phyloP scores from a whole-genome alignment of 2,113 vertebrate genomes.

The Rhea pennata region DNA sequence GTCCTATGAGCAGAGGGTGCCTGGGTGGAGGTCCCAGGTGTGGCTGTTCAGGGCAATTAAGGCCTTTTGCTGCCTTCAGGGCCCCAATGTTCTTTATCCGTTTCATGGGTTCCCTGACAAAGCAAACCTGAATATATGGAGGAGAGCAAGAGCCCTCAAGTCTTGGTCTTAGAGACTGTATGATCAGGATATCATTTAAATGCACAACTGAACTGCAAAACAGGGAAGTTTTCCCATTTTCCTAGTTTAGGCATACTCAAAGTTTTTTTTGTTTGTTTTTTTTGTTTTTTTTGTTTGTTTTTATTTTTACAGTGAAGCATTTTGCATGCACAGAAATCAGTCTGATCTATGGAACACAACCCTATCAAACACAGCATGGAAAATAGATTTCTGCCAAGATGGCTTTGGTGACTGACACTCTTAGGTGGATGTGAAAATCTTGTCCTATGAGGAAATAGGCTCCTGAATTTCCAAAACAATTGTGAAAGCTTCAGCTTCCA shows the following conservation, averaged over 20 bases:
- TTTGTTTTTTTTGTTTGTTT: too few relatives aligned
- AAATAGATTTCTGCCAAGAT: not conserved
- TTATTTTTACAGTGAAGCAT: not conserved
- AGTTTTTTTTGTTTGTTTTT: not conserved
- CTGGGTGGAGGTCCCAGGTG: not conserved
- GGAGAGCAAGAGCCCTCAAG: rapidly evolving
- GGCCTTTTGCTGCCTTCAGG: not conserved
- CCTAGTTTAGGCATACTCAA: not conserved
- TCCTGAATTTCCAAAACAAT: not conserved
- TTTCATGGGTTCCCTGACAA: not conserved
- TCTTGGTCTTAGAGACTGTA: not conserved
- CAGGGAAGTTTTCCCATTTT: not conserved
- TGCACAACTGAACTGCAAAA: not conserved
- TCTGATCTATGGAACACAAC: not conserved
- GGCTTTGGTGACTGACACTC: not conserved
- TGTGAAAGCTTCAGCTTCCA: not conserved
- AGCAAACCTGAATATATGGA: rapidly evolving
- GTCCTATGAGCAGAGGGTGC: not conserved
- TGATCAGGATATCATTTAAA: not conserved
- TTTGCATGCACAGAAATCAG: not conserved
- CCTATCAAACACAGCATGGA: not conserved
- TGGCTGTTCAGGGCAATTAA: not conserved
- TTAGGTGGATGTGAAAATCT: not conserved
- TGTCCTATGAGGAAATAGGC: not conserved
- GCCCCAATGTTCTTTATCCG: not conserved